Evolutionary conservation across 2,888 invertebrate genomes (phyloP).

Genomic region (Dorcus hopei): DNA sequence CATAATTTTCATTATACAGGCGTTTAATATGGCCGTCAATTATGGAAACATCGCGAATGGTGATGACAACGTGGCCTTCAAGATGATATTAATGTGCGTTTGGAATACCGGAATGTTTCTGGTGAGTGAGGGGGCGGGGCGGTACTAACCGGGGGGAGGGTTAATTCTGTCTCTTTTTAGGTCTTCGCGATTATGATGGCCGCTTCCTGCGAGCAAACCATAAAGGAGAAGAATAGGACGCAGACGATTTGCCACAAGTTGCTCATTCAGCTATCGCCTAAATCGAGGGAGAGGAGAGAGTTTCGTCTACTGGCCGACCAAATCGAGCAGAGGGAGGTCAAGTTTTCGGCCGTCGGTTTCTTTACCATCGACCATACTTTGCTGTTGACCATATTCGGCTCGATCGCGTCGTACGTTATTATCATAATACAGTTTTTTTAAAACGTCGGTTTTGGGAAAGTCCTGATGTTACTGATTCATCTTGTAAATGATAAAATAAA

Average conservation of each 20-base stretch:
- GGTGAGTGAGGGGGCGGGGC: not conserved
- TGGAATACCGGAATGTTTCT: conserved; percentile 15
- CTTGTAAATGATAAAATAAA: no score
- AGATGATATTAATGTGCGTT: conserved; percentile 8
- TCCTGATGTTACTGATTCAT: no score
- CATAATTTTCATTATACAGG: conserved; percentile 10
- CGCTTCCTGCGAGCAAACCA: conserved; percentile 13
- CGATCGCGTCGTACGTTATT: conserved; percentile 14
- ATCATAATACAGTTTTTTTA: conserved; percentile 13
- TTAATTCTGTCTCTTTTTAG: not conserved
- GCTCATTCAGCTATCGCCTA: conserved; percentile 1
- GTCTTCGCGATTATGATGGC: conserved; percentile 15
- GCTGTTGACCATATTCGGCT: conserved; percentile 15
- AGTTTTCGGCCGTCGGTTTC: conserved; percentile 13
- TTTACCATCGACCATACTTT: conserved; percentile 13
- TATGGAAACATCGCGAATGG: not conserved
- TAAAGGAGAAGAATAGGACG: conserved; percentile 8
- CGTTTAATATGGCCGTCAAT: conserved; percentile 6
- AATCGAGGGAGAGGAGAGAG: conserved; percentile 5
- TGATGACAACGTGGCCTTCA: not conserved
- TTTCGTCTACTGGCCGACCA: conserved; percentile 7
- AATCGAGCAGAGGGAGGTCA: conserved; percentile 11
- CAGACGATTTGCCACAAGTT: conserved; percentile 15
- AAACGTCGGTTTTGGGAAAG: not conserved
- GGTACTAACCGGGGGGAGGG: no score